phyloP scores from a whole-genome alignment of 2,113 vertebrate species.

The Leptobrachium leishanense region DNA sequence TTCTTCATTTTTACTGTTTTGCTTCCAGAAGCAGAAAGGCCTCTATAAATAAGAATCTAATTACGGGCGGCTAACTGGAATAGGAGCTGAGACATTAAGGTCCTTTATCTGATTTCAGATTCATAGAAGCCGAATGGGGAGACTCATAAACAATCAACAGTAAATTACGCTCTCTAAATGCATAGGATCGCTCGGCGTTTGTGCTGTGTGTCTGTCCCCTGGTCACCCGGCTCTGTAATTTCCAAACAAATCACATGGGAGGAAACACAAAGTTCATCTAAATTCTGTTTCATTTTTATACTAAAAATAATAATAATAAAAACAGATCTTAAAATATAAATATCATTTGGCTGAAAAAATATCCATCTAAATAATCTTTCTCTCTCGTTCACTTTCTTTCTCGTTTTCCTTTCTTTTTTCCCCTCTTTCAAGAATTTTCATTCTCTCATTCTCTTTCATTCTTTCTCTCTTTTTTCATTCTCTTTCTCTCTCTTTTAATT shows the following conservation, averaged over 20 bases:
- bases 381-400: no score
- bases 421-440: no score
- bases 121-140: conserved; percentile 21
- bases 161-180: conserved; percentile 49
- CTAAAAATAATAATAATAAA: background rate
- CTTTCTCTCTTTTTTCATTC: no score
- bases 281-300: conserved; percentile 25
- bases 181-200: background rate
- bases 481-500: no score
- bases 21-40: conserved; percentile 5
- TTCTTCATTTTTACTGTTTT: background rate
- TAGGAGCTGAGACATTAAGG: conserved; percentile 13
- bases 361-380: no score
- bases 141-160: conserved; percentile 47
- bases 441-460: no score
- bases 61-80: conserved; percentile 17
- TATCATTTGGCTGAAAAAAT: no score
- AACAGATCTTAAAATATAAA: no score
- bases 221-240: conserved; percentile 7
- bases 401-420: no score
- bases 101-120: conserved; percentile 48
- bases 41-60: conserved; percentile 43
- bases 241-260: conserved; percentile 36
- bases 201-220: background rate
- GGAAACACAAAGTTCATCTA: conserved; percentile 22